Evolutionary conservation across 2,797 vertebrate species (phyloP), one percentile per base, ranked within the genome.

Genomic region (Selene dorsalis): DNA sequence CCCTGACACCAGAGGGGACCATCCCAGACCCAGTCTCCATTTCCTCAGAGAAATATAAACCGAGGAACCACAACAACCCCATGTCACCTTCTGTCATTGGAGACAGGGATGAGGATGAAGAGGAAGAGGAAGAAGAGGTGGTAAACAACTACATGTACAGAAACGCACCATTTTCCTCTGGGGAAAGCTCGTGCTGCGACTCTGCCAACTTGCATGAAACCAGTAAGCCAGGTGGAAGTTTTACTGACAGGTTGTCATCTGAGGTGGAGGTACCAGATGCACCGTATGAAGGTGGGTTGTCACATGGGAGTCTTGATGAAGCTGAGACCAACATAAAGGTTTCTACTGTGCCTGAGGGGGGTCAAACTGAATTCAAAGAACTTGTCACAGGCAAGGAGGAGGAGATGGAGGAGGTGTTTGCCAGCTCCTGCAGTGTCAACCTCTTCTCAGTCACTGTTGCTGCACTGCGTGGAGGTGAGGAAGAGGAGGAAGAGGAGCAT

Each of bases 361-460:
- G n/a, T 50, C 65, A n/a, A 30, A 22, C 38, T 13, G 28, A 20
- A 69, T 18, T 30, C 32, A 35, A 62, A 52, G 48, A 20, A 22
- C 38, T 9, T 38, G n/a, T 20, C 32, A 17, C 4, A 45, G 38
- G 10, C 26, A 35, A 39, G 55, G 41, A n/a, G 4, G 53, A 63
- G 8, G 72, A 68, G 24, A 24, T 47, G 16, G 20, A 35, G 24
- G 62, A 39, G 24, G n/a, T 10, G 20, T 28, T 32, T 41, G 41
- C 84, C 20, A 53, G 20, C 66, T 86, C 69, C 0, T 73, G 70
- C 3, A 60, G 84, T 13, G 39, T 94, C 24, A 69, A 93, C 26
- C 75, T 94, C 67, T 83, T 92, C 24, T 90, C 93, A 0, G 80
- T 91, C 65, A 91, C 69, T 3, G 48, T 94, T 0, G 30, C 58